These are phyloP conservation scores for Micoletzkya japonica DNA, from an alignment of 2,888 invertebrate species.

Conservation along the genomic window DNA sequence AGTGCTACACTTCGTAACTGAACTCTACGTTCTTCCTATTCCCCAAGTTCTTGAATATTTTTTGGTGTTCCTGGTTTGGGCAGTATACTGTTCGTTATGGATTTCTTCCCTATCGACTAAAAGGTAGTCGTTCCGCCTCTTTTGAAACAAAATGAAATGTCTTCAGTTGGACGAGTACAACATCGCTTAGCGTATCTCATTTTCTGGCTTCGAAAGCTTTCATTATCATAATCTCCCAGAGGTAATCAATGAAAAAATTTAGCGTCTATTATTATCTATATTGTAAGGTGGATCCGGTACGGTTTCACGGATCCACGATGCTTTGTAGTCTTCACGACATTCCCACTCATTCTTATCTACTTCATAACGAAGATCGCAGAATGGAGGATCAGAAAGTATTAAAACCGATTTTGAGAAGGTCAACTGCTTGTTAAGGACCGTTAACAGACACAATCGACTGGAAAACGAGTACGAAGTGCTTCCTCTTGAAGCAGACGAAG, in stretches of 20 bases:
- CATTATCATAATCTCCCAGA: conserved; percentile 36
- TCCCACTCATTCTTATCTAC: conserved; percentile 24
- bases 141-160: background rate
- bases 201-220: conserved; percentile 44
- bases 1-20: conserved; percentile 26
- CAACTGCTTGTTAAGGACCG: background rate
- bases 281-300: conserved; percentile 37
- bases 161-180: conserved; percentile 42
- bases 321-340: conserved; percentile 29
- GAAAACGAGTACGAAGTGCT: conserved; percentile 22
- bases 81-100: conserved; percentile 40
- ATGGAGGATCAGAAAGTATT: conserved; percentile 37
- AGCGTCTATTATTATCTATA: background rate
- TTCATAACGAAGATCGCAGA: conserved; percentile 35
- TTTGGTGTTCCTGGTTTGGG: conserved; percentile 35
- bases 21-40: conserved; percentile 27
- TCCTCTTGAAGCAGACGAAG: conserved; percentile 34
- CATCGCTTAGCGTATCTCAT: conserved; percentile 32
- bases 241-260: conserved; percentile 7
- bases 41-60: conserved; percentile 41
- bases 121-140: conserved; percentile 32
- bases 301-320: conserved; percentile 41
- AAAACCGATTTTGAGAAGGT: background rate
- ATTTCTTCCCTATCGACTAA: conserved; percentile 28
- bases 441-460: conserved; percentile 1